Evolutionary conservation across 2,888 invertebrate species (phyloP).

Genomic region (Caenorhabditis doughertyi): DNA sequence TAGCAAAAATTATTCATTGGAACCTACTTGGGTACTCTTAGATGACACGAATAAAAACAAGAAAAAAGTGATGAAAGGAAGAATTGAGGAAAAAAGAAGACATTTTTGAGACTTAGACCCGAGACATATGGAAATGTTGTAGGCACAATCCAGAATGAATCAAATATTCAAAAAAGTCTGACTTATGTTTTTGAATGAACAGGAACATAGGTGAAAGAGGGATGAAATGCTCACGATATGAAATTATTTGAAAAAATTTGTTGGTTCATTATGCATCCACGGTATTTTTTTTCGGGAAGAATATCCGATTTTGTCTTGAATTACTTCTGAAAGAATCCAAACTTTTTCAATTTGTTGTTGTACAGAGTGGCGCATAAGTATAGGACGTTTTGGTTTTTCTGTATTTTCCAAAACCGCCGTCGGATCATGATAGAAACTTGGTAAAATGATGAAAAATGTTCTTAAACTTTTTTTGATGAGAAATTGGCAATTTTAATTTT

Average conservation of each 20-base stretch:
- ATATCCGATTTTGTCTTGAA: background rate
- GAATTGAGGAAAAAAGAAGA: background rate
- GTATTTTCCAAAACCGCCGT: too few relatives aligned
- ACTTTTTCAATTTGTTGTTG: too few relatives aligned
- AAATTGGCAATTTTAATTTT: too few relatives aligned
- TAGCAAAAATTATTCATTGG: constrained; percentile 7
- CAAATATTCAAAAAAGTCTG: background rate
- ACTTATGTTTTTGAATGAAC: background rate
- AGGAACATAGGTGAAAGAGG: background rate
- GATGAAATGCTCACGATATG: too few relatives aligned
- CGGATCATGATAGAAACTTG: too few relatives aligned
- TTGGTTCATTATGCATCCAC: too few relatives aligned
- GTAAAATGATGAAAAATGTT: too few relatives aligned
- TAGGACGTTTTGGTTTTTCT: too few relatives aligned
- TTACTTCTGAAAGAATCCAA: background rate
- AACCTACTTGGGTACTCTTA: constrained; percentile 8
- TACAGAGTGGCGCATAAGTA: too few relatives aligned
- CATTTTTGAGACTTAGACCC: constrained; percentile 7
- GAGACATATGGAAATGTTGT: constrained; percentile 9
- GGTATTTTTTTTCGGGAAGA: too few relatives aligned
- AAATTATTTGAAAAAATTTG: background rate
- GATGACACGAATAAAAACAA: background rate
- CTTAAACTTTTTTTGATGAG: too few relatives aligned
- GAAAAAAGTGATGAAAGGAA: constrained; percentile 31
- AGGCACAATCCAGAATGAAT: constrained; percentile 1